Conservation (phyloP, 2,797 vertebrate genomes). For the Chaetophractus vellerosus region DNA sequence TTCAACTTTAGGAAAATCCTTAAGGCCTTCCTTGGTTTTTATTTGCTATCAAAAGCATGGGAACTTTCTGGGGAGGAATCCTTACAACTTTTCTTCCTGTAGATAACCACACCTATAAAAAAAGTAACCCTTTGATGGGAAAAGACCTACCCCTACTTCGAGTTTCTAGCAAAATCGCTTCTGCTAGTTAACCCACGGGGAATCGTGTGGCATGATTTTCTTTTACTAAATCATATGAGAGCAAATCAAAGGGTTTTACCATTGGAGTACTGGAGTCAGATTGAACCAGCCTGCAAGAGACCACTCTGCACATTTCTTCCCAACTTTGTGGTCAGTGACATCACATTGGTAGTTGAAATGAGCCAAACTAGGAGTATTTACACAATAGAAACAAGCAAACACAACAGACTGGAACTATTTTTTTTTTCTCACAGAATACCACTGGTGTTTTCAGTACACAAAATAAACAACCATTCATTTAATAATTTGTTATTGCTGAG, state of each 20-base stretch:
- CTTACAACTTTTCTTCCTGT: slow-evolving; percentile 29
- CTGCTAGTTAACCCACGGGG: neutral
- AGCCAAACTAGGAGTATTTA: neutral
- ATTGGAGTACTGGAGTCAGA: fast-evolving
- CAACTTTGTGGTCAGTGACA: neutral
- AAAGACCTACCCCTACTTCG: neutral
- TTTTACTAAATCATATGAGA: slow-evolving; percentile 36
- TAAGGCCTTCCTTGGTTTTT: slow-evolving; percentile 27
- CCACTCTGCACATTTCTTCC: neutral
- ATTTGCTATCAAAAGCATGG: slow-evolving; percentile 47
- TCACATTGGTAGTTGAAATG: neutral
- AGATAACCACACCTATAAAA: neutral
- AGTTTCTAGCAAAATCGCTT: slow-evolving; percentile 23
- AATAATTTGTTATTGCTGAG: neutral
- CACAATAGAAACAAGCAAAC: neutral
- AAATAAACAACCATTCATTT: slow-evolving; percentile 38
- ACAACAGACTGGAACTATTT: neutral
- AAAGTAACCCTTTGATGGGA: neutral
- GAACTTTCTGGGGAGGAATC: neutral
- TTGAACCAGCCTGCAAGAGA: neutral
- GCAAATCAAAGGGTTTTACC: neutral
- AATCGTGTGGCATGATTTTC: neutral
- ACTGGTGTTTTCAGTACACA: slow-evolving; percentile 44
- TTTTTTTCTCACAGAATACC: neutral
- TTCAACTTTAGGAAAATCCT: slow-evolving; percentile 68